Evolutionary conservation across 2,113 vertebrate species (phyloP).

Genomic region (Ammospiza nelsoni): DNA sequence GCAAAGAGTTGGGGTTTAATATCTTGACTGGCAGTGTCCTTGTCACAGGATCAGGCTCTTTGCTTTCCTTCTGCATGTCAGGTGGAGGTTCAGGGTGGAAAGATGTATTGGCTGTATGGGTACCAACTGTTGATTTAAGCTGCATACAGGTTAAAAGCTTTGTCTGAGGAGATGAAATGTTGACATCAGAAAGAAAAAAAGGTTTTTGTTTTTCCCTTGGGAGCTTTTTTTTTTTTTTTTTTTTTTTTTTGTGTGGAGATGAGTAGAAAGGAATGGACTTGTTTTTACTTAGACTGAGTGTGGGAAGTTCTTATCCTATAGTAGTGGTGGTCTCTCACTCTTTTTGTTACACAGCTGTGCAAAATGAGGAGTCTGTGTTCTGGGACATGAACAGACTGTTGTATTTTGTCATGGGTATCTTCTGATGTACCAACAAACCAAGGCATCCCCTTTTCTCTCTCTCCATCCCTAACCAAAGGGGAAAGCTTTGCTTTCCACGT

Average conservation of each 20-base stretch:
- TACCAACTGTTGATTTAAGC: not conserved
- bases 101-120: rapidly evolving
- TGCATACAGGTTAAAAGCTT: not conserved
- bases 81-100: not conserved
- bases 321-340: not conserved
- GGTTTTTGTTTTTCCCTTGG: not conserved
- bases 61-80: not conserved
- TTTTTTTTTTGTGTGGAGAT: not conserved
- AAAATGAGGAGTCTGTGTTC: not conserved
- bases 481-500: not conserved
- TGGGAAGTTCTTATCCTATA: not conserved
- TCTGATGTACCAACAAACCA: not conserved
- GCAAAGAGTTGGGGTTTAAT: not conserved
- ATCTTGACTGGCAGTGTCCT: not conserved
- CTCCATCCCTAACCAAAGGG: not conserved
- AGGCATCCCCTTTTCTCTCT: not conserved
- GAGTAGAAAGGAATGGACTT: not conserved
- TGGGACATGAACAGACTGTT: not conserved
- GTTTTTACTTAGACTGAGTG: not conserved
- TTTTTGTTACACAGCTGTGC: not conserved
- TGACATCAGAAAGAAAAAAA: not conserved
- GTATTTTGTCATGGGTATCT: not conserved
- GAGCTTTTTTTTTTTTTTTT: not conserved
- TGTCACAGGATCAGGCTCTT: not conserved
- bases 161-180: not conserved